These are phyloP conservation scores for Podarcis muralis DNA, from an alignment of 2,113 vertebrate species.

Conservation along the genomic window DNA sequence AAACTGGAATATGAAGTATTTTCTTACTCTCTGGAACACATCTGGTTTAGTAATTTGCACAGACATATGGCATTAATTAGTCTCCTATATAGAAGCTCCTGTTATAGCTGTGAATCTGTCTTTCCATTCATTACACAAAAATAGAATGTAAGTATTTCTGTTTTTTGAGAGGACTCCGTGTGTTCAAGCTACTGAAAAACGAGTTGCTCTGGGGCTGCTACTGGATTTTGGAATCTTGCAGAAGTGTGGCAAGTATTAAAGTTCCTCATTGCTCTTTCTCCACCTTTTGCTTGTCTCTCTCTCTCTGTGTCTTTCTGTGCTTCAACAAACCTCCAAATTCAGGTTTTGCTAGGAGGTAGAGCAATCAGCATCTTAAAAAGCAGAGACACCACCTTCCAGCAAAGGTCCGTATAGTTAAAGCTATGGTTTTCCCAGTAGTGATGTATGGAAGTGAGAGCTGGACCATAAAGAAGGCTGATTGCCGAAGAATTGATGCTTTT, in stretches of 20 bases:
- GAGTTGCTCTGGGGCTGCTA: background rate
- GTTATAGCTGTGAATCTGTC: conserved; percentile 35
- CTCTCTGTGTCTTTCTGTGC: background rate
- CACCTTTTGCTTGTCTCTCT: background rate
- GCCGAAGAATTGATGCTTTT: no score
- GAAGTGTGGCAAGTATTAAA: background rate
- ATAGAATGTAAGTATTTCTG: conserved; percentile 29
- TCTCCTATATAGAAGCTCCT: conserved; percentile 51
- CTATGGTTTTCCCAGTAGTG: no score
- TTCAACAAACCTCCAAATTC: conserved; percentile 15
- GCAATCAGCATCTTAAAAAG: no score
- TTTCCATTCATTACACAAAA: conserved; percentile 51
- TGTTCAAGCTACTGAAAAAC: background rate
- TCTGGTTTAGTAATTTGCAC: conserved; percentile 67
- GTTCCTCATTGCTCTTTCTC: background rate
- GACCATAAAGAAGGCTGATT: no score
- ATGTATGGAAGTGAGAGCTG: no score
- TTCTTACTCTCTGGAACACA: conserved; percentile 62
- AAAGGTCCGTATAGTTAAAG: no score
- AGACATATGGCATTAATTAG: conserved; percentile 73
- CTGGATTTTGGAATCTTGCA: background rate
- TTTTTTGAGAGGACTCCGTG: background rate
- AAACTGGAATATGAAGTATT: conserved; percentile 52
- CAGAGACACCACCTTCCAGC: no score
- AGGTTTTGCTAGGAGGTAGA: background rate